These are phyloP conservation scores for Gari tellinella DNA, from an alignment of 2,888 invertebrate genomes.

Conservation along the genomic window DNA sequence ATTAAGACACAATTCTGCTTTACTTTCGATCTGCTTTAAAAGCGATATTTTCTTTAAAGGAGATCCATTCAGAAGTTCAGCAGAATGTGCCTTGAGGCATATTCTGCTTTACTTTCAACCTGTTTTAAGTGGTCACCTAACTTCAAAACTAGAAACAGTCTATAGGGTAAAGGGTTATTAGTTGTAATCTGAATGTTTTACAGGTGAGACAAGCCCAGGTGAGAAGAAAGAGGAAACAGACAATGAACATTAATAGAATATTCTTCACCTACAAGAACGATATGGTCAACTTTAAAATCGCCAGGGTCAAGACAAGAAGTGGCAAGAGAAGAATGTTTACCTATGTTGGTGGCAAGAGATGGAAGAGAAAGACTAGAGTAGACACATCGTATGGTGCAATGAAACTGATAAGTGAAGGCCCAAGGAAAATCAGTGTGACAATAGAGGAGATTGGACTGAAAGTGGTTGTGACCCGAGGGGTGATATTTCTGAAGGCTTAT, in stretches of 20 bases:
- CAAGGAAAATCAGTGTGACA: conserved; percentile 1
- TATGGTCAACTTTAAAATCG: conserved; percentile 17
- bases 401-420: conserved; percentile 6
- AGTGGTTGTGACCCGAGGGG: conserved; percentile 19
- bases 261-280: conserved; percentile 32
- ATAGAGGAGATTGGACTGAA: conserved; percentile 28
- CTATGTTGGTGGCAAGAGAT: conserved; percentile 16
- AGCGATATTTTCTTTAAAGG: too few species aligned
- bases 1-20: too few species aligned
- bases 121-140: too few species aligned
- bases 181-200: background rate
- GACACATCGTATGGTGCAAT: conserved; percentile 28
- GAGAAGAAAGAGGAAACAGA: conserved; percentile 11
- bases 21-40: too few species aligned
- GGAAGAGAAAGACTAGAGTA: conserved; percentile 22
- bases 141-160: too few species aligned
- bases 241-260: conserved; percentile 19
- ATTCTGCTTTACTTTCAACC: too few species aligned
- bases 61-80: too few species aligned
- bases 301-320: background rate
- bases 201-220: conserved; percentile 28
- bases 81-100: too few species aligned
- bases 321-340: conserved; percentile 5
- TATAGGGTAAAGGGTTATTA: too few species aligned
- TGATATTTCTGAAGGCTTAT: conserved; percentile 16